Evolutionary conservation across 2,888 invertebrate species (phyloP).

Genomic region (Drosophila austrosaltans): DNA sequence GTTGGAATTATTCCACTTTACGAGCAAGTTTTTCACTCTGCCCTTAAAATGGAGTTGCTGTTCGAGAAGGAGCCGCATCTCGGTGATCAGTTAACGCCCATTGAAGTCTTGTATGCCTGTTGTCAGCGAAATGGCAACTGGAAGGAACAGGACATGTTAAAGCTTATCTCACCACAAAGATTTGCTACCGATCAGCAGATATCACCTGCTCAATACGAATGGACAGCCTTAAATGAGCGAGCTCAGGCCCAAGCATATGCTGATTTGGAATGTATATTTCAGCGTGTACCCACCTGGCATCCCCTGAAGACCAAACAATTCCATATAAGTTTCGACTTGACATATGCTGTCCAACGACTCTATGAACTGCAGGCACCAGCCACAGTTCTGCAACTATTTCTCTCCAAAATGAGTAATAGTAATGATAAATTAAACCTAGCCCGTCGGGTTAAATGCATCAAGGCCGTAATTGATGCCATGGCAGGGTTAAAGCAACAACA

Average conservation of each 20-base stretch:
- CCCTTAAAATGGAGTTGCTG: constrained; percentile 73
- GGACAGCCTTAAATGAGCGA: constrained; percentile 87
- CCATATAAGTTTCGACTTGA: constrained; percentile 82
- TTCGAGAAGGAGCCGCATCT: constrained; percentile 65
- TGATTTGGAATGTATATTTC: constrained; percentile 81
- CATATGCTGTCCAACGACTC: constrained; percentile 79
- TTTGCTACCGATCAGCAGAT: constrained; percentile 84
- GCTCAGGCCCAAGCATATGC: constrained; percentile 81
- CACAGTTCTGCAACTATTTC: constrained; percentile 80
- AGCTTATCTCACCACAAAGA: constrained; percentile 76
- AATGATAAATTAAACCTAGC: constrained; percentile 78
- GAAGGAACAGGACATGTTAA: constrained; percentile 77
- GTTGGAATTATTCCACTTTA: constrained; percentile 72
- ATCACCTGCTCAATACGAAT: constrained; percentile 87
- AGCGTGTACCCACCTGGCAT: constrained; percentile 80
- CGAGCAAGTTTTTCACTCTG: constrained; percentile 76
- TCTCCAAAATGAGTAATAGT: constrained; percentile 80
- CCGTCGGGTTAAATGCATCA: constrained; percentile 80
- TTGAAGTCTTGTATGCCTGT: constrained; percentile 80
- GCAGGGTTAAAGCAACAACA: constrained; percentile 80
- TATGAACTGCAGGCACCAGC: constrained; percentile 80
- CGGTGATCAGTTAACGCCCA: constrained; percentile 69
- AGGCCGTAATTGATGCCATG: constrained; percentile 81
- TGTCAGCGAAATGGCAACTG: constrained; percentile 81
- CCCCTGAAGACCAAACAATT: constrained; percentile 82